Conservation (phyloP, 2,797 vertebrate genomes). For the Leptoclinus maculatus region DNA sequence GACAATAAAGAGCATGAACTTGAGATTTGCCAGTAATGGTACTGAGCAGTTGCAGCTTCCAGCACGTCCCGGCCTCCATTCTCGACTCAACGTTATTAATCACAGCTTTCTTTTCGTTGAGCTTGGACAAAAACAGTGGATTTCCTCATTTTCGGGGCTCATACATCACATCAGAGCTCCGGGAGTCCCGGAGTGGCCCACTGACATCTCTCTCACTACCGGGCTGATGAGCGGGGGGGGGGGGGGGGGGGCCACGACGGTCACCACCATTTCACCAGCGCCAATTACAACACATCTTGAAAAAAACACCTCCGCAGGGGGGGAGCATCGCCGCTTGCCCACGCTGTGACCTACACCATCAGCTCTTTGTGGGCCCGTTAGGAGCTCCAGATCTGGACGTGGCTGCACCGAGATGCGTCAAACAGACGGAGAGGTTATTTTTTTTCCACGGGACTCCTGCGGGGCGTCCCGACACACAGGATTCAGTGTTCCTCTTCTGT, state of each 20-base stretch:
- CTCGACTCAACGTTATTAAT: slow-evolving; percentile 49
- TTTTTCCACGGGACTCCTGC: slow-evolving; percentile 49
- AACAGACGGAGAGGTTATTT: slow-evolving; percentile 37
- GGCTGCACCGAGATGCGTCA: slow-evolving; percentile 35
- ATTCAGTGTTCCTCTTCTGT: slow-evolving; percentile 75
- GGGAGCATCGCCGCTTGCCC: slow-evolving; percentile 26
- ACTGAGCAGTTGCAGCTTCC: slow-evolving; percentile 16
- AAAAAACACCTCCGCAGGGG: slow-evolving; percentile 43
- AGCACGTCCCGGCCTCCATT: slow-evolving; percentile 3
- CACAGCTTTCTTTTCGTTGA: slow-evolving; percentile 38
- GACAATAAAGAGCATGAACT: not conserved
- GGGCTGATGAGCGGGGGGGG: slow-evolving; percentile 32
- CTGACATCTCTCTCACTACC: slow-evolving; percentile 72
- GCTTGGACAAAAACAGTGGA: slow-evolving; percentile 34
- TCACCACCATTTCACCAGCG: slow-evolving; percentile 51
- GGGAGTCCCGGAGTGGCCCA: slow-evolving; percentile 55
- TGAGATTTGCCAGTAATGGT: not conserved
- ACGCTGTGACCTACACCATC: slow-evolving; percentile 68
- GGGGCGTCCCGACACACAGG: slow-evolving; percentile 70
- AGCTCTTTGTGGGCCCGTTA: slow-evolving; percentile 66
- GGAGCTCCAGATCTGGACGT: slow-evolving; percentile 42
- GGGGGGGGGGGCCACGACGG: slow-evolving; percentile 8
- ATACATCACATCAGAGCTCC: slow-evolving; percentile 72
- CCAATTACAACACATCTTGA: slow-evolving; percentile 78
- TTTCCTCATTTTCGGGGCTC: slow-evolving; percentile 56